These are phyloP conservation scores for Oncorhynchus masou DNA, from an alignment of 2,113 vertebrate genomes.

Conservation along the genomic window DNA sequence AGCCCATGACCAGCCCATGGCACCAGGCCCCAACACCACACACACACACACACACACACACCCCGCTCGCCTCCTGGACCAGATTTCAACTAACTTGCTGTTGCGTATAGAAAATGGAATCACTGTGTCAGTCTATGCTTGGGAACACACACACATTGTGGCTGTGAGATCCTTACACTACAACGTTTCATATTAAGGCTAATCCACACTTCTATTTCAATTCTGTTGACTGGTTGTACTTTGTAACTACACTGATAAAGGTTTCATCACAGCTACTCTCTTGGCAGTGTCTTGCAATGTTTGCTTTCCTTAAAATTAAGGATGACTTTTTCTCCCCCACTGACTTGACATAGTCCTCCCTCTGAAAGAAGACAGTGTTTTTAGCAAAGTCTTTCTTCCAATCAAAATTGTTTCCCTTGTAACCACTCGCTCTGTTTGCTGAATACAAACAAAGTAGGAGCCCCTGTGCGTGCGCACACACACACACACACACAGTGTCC, in stretches of 20 bases:
- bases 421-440: slow-evolving; percentile 26
- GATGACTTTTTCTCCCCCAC: too few species aligned
- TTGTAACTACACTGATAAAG: not conserved
- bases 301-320: too few species aligned
- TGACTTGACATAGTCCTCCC: not conserved
- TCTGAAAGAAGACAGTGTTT: not conserved
- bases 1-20: not conserved
- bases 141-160: too few species aligned
- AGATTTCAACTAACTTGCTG: not conserved
- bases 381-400: not conserved
- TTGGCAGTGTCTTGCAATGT: not conserved
- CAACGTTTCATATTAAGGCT: too few species aligned
- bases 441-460: slow-evolving; percentile 11
- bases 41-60: too few species aligned
- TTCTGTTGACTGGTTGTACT: not conserved
- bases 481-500: not conserved
- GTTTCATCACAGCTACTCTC: not conserved
- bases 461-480: not conserved
- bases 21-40: not conserved
- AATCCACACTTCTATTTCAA: too few species aligned
- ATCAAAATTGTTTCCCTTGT: slow-evolving; percentile 1
- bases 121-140: too few species aligned
- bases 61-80: not conserved
- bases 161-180: too few species aligned
- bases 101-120: too few species aligned